phyloP scores from a whole-genome alignment of 2,888 invertebrate species.

The Plebejus melissa region DNA sequence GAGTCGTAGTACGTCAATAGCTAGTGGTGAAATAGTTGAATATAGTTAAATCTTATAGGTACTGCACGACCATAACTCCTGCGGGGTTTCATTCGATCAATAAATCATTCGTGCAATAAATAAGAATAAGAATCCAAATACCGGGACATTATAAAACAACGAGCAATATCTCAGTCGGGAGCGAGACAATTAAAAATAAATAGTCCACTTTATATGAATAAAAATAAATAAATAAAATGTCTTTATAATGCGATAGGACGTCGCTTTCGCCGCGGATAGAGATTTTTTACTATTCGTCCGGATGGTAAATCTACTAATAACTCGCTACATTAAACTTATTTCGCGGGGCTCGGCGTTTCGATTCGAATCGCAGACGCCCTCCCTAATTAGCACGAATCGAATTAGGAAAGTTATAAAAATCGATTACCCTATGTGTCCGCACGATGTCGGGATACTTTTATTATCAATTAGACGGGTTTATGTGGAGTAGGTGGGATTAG shows the following conservation, averaged over 20 bases:
- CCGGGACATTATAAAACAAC: constrained; percentile 5
- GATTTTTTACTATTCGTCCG: constrained; percentile 21
- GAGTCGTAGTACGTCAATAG: too few relatives aligned
- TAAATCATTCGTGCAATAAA: constrained; percentile 5
- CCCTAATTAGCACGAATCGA: constrained; percentile 65
- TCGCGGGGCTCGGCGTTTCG: constrained; percentile 38
- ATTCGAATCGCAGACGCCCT: constrained; percentile 43
- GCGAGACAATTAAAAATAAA: constrained; percentile 24
- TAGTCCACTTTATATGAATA: constrained; percentile 19
- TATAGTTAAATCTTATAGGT: not conserved
- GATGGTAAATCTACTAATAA: constrained; percentile 35
- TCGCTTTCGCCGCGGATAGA: not conserved
- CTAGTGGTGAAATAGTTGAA: not conserved
- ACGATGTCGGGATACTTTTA: constrained; percentile 73
- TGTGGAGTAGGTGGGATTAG: constrained; percentile 74
- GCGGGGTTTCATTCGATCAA: not conserved
- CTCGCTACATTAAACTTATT: constrained; percentile 42
- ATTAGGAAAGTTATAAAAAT: constrained; percentile 70
- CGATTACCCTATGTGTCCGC: constrained; percentile 69
- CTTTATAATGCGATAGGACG: constrained; percentile 1
- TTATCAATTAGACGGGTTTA: constrained; percentile 79
- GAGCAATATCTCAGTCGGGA: not conserved
- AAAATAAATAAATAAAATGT: constrained; percentile 12
- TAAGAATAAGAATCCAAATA: not conserved
- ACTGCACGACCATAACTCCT: not conserved